Conservation (phyloP, 2,797 vertebrate species). For the Euphonia xanthogaster region DNA sequence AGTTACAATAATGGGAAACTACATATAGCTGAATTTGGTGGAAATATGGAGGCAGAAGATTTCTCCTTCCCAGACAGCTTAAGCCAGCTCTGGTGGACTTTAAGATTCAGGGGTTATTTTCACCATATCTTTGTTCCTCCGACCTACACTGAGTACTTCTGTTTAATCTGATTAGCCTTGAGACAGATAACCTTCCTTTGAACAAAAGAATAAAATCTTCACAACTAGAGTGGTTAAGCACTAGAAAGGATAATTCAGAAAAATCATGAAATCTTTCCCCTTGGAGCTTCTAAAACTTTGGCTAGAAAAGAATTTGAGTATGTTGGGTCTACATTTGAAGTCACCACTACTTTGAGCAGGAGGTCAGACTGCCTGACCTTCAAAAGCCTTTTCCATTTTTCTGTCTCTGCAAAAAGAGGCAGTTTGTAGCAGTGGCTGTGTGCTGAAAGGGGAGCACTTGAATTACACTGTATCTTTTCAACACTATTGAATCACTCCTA, state of each 20-base stretch:
- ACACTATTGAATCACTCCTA: constrained; percentile 32
- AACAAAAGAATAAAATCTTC: not conserved
- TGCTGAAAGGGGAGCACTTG: constrained; percentile 19
- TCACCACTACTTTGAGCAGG: not conserved
- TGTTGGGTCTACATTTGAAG: not conserved
- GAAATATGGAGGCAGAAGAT: not conserved
- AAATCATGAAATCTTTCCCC: not conserved
- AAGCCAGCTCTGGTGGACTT: not conserved
- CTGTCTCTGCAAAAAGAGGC: not conserved
- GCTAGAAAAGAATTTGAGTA: not conserved
- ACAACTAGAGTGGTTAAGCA: not conserved
- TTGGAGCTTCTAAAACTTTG: not conserved
- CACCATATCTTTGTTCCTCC: not conserved
- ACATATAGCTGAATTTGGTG: not conserved
- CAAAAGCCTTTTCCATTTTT: not conserved
- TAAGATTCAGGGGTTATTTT: not conserved
- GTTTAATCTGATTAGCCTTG: not conserved
- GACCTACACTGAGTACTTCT: not conserved
- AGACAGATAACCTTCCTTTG: not conserved
- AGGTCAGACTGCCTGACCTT: not conserved
- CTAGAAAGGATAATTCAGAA: not conserved
- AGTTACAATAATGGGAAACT: not conserved
- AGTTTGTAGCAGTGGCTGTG: not conserved
- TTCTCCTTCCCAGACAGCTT: not conserved
- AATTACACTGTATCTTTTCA: constrained; percentile 33